These are phyloP conservation scores for Caenorhabditis latens DNA, from an alignment of 1,140 invertebrate species.

Conservation along the genomic window DNA sequence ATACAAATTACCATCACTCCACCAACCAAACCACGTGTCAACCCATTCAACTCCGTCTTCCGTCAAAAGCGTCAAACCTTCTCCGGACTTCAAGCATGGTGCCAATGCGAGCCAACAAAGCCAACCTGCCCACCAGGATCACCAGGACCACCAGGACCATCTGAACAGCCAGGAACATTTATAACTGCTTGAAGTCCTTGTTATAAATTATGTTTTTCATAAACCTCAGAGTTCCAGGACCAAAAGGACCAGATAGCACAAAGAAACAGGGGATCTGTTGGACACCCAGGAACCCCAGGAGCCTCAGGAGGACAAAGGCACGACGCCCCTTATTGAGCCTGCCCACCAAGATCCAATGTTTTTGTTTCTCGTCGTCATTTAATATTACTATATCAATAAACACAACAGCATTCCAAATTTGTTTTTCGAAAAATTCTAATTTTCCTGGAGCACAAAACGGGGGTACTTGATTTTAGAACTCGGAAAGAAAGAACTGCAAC, in stretches of 20 bases:
- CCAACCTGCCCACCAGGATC: slow-evolving; percentile 61
- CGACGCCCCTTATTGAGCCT: slow-evolving; percentile 64
- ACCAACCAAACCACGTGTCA: slow-evolving; percentile 63
- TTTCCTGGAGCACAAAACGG: too few relatives aligned
- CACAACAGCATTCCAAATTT: slow-evolving; percentile 20
- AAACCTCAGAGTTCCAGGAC: slow-evolving; percentile 60
- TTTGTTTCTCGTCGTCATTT: slow-evolving; percentile 55
- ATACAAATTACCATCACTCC: slow-evolving; percentile 59
- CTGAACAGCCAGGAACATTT: slow-evolving; percentile 37
- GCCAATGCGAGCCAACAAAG: slow-evolving; percentile 64
- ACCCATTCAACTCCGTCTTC: slow-evolving; percentile 63
- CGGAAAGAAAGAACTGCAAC: too few relatives aligned
- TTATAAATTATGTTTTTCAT: background rate
- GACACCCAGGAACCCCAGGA: slow-evolving; percentile 48
- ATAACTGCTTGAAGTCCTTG: too few relatives aligned
- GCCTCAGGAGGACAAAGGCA: slow-evolving; percentile 51
- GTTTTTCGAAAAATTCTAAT: background rate
- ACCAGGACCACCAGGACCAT: slow-evolving; percentile 64
- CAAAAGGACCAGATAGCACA: slow-evolving; percentile 63
- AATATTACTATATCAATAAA: slow-evolving; percentile 11
- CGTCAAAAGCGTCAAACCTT: slow-evolving; percentile 65
- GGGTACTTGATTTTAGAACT: too few relatives aligned
- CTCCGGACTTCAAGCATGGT: slow-evolving; percentile 63
- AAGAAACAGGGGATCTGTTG: slow-evolving; percentile 43
- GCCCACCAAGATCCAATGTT: slow-evolving; percentile 62